Conservation (phyloP, 2,888 invertebrate genomes). For the Cerceris rybyensis region DNA sequence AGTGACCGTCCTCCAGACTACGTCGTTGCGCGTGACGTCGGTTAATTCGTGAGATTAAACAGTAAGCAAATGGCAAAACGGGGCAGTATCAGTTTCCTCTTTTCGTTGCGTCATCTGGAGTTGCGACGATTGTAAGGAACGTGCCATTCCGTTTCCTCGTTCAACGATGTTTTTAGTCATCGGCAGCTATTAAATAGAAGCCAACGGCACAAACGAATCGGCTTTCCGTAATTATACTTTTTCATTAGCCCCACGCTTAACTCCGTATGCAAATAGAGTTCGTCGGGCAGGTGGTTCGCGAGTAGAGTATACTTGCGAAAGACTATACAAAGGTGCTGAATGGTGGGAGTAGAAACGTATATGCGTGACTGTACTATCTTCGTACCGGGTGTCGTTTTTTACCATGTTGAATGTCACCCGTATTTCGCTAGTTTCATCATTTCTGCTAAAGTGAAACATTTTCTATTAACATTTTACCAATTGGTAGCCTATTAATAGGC, state of each 20-base stretch:
- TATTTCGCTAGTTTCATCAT: too few species aligned
- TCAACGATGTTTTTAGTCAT: not conserved
- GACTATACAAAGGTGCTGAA: slow-evolving; percentile 26
- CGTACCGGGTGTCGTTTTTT: not conserved
- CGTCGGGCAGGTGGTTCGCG: slow-evolving; percentile 36
- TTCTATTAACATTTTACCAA: too few species aligned
- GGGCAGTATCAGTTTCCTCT: too few species aligned
- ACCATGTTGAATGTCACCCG: too few species aligned
- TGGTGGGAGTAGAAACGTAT: slow-evolving; percentile 35
- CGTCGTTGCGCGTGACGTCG: not conserved
- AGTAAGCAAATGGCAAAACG: too few species aligned
- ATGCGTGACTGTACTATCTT: not conserved
- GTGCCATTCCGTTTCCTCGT: not conserved
- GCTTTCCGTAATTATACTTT: slow-evolving; percentile 21
- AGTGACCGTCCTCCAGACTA: not conserved
- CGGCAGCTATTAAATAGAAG: not conserved
- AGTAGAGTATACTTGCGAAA: slow-evolving; percentile 6
- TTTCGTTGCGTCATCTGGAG: not conserved
- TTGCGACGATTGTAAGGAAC: not conserved
- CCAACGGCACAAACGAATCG: not conserved
- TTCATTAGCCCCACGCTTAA: slow-evolving; percentile 8
- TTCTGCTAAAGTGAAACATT: too few species aligned
- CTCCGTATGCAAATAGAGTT: slow-evolving; percentile 28
- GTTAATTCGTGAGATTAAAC: not conserved
- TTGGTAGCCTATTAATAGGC: too few species aligned